phyloP scores from a whole-genome alignment of 2,888 invertebrate genomes.

The Meiosimyza decipiens region DNA sequence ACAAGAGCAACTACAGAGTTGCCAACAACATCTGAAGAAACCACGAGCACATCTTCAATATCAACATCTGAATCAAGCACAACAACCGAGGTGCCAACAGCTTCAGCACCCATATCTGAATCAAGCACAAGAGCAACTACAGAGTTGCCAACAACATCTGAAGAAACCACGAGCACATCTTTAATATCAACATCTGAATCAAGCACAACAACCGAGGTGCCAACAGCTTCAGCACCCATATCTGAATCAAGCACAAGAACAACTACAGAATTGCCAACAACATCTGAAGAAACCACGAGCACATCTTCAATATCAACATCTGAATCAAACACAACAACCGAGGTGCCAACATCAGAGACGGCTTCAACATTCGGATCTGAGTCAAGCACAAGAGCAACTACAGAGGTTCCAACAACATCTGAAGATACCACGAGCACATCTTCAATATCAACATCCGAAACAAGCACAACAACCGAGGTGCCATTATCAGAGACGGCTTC shows the following conservation, averaged over 20 bases:
- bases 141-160: neutral
- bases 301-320: neutral
- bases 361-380: neutral
- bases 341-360: neutral
- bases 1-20: too few species aligned
- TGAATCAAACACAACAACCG: neutral
- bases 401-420: neutral
- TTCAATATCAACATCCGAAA: neutral
- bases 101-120: neutral
- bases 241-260: neutral
- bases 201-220: neutral
- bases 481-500: neutral
- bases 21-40: too few species aligned
- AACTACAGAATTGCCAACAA: neutral
- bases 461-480: neutral
- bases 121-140: neutral
- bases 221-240: neutral
- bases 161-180: neutral
- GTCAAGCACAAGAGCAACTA: neutral
- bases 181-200: neutral
- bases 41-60: too few species aligned
- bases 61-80: too few species aligned
- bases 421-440: neutral
- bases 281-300: neutral
- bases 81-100: too few species aligned